Evolutionary conservation across 2,888 invertebrate species (phyloP), one percentile per base, ranked within the genome.

Genomic region (Dasysyrphus tricinctus): DNA sequence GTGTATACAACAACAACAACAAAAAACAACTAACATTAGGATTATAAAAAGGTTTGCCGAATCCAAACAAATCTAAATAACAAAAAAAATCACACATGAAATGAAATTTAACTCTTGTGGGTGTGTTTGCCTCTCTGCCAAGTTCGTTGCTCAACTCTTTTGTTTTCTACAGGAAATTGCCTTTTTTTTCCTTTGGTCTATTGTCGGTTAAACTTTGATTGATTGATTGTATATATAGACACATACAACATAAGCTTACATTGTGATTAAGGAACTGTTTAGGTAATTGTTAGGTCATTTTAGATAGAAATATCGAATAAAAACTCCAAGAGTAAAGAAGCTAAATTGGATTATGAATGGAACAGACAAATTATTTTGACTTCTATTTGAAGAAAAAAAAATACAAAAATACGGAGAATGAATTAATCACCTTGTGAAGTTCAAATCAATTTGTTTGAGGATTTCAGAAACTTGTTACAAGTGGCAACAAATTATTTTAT

Each of bases 141-240:
- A 86, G 86, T 86, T 86, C 86, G 82, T 59, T 56, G 42, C 37
- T 61, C 82, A 86, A 82, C 72, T 82, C 86, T 86, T 86, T 86
- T 86, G 82, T 82, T 75, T 82, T 39, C 37, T 75, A 42, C 56
- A 76, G 65, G 57, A 49, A 77, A 56, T 79, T 70, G 44, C 34
- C 14, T 65, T 76, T 54, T 76, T 56, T 61, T 61, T 44, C 19
- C 44, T 78, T 47, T 73, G 11, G 49, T 54, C 76, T 72, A 78
- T 73, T 72, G 65, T 76, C 56, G 54, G 67, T 34, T 56, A 54
- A 74, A 56, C 39, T 67, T 76, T 85, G 85, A 85, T 85, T 85
- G 85, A 85, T 85, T 74, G 85, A 81, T 81, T 81, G n/a, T n/a
- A 61, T 77, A 77, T 65, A 47, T 63, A 77, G 42, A 79, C 61